These are phyloP conservation scores for Parotocinclus haroldoi DNA, from an alignment of 2,797 vertebrate species.

Conservation along the genomic window DNA sequence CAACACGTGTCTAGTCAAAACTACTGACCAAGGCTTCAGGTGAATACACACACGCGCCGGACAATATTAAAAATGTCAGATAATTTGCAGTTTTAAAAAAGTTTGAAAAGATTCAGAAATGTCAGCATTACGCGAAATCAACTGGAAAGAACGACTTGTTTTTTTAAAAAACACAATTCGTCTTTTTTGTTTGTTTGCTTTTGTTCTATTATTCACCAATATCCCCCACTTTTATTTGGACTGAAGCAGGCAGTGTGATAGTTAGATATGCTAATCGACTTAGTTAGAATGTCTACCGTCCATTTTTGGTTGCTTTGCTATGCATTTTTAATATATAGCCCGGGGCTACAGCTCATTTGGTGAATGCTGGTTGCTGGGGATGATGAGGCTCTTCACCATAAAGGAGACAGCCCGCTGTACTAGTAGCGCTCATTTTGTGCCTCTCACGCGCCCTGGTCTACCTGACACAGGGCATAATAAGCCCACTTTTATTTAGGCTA, in stretches of 20 bases:
- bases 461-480: slow-evolving; percentile 67
- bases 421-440: slow-evolving; percentile 28
- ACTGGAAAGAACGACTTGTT: no score
- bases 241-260: slow-evolving; percentile 65
- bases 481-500: slow-evolving; percentile 87
- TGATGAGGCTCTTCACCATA: slow-evolving; percentile 87
- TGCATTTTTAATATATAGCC: slow-evolving; percentile 97
- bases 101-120: no score
- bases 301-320: slow-evolving; percentile 97
- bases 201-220: slow-evolving; percentile 68
- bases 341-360: slow-evolving; percentile 91
- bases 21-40: no score
- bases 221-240: slow-evolving; percentile 57
- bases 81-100: no score
- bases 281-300: slow-evolving; percentile 85
- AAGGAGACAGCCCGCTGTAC: slow-evolving; percentile 76
- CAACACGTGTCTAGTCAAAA: no score
- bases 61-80: no score
- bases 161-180: no score
- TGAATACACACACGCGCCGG: no score
- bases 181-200: no score
- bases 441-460: slow-evolving; percentile 47
- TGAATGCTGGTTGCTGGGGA: slow-evolving; percentile 84
- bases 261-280: slow-evolving; percentile 86
- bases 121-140: no score